Base-by-base conservation (phyloP, 2,888 invertebrate species). In the Andrena bucephala region DNA sequence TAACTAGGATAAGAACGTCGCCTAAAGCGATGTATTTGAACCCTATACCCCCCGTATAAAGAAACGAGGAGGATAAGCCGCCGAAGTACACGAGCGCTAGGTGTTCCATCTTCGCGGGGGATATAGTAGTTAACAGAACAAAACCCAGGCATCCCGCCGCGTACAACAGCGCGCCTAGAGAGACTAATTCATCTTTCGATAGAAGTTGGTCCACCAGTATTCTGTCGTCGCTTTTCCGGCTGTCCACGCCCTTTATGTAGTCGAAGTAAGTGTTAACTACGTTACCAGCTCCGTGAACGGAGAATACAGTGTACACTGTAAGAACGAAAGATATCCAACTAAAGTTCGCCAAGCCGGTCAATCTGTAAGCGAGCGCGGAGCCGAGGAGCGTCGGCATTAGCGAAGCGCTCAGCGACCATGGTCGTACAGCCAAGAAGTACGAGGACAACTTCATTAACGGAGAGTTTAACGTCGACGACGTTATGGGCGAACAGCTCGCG, bases 201-300 rank as follows among this genome's bases (percentile, higher is more conserved):
- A 99, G 95, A 90, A 98, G 96, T 89, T 98, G 97, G 94, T 99
- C 99, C n/a, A 99, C 99, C 74, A 99, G 95, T 88, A 98, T 99
- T 92, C 99, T 96, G 93, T 99, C 99, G 92, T 99, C 99, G 88
- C 98, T 98, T 94, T 97, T 98, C 84, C 97, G 96, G 93, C 97
- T 97, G 94, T 99, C 99, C 76, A 99, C 98, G 65, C 98, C 99
- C 95, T 98, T 98, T 48, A 98, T 96, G 93, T 97, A 99, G 94
- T 99, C 99, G 93, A 97, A 99, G 94, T 99, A 99, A 0, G 99
- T 99, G 94, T 99, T 99, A 31, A 99, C 99, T 57, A 99, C 97
- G 94, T 99, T 99, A 71, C 99, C 99, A 81, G 99, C 99, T 81
- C 98, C 98, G 93, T 99, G 99, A 2, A 99, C 99, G 0, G 97